Conservation (phyloP, 2,113 vertebrate genomes). For the Coregonus clupeaformis region DNA sequence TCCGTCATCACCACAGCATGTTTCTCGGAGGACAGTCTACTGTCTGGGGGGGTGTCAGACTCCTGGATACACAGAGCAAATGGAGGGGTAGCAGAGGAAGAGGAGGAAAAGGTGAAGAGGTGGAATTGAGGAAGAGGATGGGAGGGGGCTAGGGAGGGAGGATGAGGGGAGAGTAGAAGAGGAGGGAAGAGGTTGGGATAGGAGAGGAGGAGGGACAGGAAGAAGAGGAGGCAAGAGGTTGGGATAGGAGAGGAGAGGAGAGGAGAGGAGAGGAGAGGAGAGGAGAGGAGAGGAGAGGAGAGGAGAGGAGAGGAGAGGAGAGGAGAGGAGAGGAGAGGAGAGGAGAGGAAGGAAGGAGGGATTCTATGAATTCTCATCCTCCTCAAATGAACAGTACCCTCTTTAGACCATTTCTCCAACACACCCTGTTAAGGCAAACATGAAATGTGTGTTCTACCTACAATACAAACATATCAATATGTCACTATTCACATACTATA, state of each 20-base stretch:
- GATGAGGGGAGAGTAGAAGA: slow-evolving; percentile 11
- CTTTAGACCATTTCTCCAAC: slow-evolving; percentile 17
- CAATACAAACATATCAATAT: not conserved
- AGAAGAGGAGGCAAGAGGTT: slow-evolving; percentile 29
- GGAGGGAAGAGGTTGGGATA: not conserved
- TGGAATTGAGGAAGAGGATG: not conserved
- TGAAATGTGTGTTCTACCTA: slow-evolving; percentile 37
- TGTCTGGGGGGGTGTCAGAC: slow-evolving; percentile 22
- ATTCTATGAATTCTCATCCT: slow-evolving; percentile 32
- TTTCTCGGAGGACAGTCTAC: too few species aligned
- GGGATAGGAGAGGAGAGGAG: too few species aligned
- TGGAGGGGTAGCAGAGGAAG: too few species aligned
- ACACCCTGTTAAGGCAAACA: slow-evolving; percentile 61
- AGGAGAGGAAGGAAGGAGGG: slow-evolving; percentile 15
- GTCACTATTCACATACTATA: not conserved
- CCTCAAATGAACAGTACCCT: not conserved
- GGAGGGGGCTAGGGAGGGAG: too few species aligned
- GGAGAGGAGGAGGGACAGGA: slow-evolving; percentile 17
- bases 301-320: too few species aligned
- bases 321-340: too few species aligned
- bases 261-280: too few species aligned
- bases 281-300: too few species aligned
- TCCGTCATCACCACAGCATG: too few species aligned
- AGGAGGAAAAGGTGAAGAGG: not conserved
- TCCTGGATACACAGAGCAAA: not conserved